These are phyloP conservation scores for Ridgeia piscesae DNA, from an alignment of 1,140 invertebrate species.

Conservation along the genomic window DNA sequence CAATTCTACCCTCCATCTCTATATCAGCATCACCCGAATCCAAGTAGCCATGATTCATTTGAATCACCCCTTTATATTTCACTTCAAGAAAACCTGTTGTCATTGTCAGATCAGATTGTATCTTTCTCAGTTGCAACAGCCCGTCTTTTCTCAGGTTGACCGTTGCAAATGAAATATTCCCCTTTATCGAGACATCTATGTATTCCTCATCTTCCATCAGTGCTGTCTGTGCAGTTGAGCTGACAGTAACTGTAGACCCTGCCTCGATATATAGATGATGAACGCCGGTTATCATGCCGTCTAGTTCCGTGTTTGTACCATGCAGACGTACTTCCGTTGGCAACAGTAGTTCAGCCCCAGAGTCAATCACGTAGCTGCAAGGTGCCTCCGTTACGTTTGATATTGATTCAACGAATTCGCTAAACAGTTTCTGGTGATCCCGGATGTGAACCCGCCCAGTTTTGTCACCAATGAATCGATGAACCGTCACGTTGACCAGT, in stretches of 20 bases:
- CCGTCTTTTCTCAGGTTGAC: constrained; percentile 40
- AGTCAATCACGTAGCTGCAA: constrained; percentile 45
- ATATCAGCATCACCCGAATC: constrained; percentile 42
- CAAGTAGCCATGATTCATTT: constrained; percentile 45
- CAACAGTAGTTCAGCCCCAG: constrained; percentile 40
- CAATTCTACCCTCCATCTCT: constrained; percentile 36
- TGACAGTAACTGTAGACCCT: constrained; percentile 34
- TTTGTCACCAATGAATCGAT: constrained; percentile 41
- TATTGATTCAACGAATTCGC: constrained; percentile 46
- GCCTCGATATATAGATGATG: constrained; percentile 45
- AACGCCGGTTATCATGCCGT: constrained; percentile 42
- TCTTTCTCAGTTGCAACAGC: constrained; percentile 36
- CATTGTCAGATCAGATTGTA: constrained; percentile 37
- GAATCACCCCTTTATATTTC: constrained; percentile 38
- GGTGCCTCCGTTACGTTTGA: constrained; percentile 45
- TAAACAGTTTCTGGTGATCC: constrained; percentile 35
- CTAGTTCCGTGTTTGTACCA: constrained; percentile 41
- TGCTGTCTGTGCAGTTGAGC: constrained; percentile 42
- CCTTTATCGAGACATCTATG: constrained; percentile 33
- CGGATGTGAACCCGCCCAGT: constrained; percentile 45
- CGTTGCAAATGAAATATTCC: constrained; percentile 41
- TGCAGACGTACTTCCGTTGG: constrained; percentile 47
- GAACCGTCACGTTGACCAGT: constrained; percentile 34
- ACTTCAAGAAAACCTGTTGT: constrained; percentile 41
- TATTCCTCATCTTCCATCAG: constrained; percentile 40